Evolutionary conservation across 2,888 invertebrate genomes (phyloP), one percentile per base, ranked within the genome.

Genomic region (Netelia inedita): DNA sequence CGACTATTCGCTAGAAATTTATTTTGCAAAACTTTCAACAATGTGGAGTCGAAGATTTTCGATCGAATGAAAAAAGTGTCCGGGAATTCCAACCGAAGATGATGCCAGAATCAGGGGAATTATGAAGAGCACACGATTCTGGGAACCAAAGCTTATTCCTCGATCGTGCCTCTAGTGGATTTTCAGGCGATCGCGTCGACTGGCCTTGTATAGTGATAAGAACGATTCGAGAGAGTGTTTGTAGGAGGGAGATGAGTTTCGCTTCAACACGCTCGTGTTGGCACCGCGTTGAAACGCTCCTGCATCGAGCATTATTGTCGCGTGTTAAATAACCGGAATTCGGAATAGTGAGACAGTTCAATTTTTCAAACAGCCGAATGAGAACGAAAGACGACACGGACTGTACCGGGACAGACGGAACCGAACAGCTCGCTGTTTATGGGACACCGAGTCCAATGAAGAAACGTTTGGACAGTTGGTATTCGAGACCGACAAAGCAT

Each of bases 71-170:
- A 57, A 69, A 19, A 2, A 14, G 14, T 46, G 14, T 14, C 11
- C 2, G n/a, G n/a, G 55, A 16, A 19, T 55, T 35, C 5, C 16
- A 16, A 55, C 9, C 9, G 57, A 57, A 19, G 9, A n/a, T 57
- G 1, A 63, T 43, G 75, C 43, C 57, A 63, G 43, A 75, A 73
- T 65, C 23, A 16, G 46, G n/a, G 43, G 55, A 46, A 46, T 84
- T 79, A 82, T 88, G 82, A 86, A 87, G 85, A 86, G 86, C 73
- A 66, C 53, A 66, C 65, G 55, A 66, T 65, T 57, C 50, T 73
- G 82, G 57, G 43, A 68, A 76, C 85, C 55, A 50, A 73, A 76
- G 82, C 79, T 88, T 85, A 88, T 89, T 88, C 83, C 76, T 53
- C 68, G 57, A 59, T 59, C 23, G 73, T 23, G 16, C 43, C 41